Percentiles rank a stretch among this genome's conserved stretches.
These are phyloP conservation scores for Corythoichthys intestinalis DNA, from an alignment of 2,113 vertebrate species.

Conservation along the genomic window DNA sequence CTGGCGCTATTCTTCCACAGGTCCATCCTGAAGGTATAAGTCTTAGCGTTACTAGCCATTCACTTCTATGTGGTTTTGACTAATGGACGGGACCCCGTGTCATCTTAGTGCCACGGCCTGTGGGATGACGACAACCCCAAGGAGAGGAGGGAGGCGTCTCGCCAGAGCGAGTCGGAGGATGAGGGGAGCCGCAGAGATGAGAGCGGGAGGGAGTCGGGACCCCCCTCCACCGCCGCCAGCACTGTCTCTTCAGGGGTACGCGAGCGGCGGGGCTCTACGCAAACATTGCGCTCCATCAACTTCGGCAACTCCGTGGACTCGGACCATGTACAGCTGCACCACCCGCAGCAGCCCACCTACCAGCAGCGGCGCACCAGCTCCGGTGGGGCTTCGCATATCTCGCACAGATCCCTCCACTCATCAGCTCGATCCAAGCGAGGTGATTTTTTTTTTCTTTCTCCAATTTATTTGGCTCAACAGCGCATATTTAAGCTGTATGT, in stretches of 20 bases:
- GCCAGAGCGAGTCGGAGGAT: conserved; percentile 80
- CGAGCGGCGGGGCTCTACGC: conserved; percentile 77
- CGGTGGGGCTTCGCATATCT: conserved; percentile 78
- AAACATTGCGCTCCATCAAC: conserved; percentile 83
- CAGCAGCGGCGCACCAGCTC: conserved; percentile 81
- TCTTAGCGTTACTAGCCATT: neutral
- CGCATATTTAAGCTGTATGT: neutral
- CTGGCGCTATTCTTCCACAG: conserved; percentile 95
- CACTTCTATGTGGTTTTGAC: neutral
- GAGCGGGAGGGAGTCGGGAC: conserved; percentile 45
- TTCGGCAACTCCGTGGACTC: conserved; percentile 83
- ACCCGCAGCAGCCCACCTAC: conserved; percentile 77
- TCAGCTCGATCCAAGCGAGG: conserved; percentile 87
- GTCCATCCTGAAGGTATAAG: conserved; percentile 91
- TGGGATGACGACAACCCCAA: conserved; percentile 89
- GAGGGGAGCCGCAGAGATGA: conserved; percentile 56
- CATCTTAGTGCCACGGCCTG: conserved; percentile 85
- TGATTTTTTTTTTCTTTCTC: conserved; percentile 39
- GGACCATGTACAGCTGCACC: conserved; percentile 80
- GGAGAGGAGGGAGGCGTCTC: conserved; percentile 54
- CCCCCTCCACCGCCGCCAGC: neutral
- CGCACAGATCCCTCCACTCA: conserved; percentile 79
- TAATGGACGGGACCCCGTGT: neutral
- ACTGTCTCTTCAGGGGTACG: conserved; percentile 44
- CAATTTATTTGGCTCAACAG: neutral